Percentiles rank a stretch among this genome's conserved stretches.
These are phyloP conservation scores for Drosophila mettleri DNA, from an alignment of 2,888 invertebrate genomes.

Conservation along the genomic window DNA sequence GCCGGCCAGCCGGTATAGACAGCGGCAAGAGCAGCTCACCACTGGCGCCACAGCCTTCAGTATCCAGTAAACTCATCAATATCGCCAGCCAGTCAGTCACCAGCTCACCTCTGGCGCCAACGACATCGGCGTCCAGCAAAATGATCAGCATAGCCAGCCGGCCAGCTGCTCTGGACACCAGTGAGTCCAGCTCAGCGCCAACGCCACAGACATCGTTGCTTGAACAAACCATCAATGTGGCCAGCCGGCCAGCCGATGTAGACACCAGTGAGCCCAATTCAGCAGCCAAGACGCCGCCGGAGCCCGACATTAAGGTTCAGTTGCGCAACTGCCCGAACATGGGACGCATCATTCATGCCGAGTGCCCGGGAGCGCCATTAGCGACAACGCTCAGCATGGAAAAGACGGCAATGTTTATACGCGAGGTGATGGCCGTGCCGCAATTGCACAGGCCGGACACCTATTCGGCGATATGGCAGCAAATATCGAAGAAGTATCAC, in stretches of 20 bases:
- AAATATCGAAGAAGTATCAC: conserved; percentile 56
- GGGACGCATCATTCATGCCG: conserved; percentile 42
- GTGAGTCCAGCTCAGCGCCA: too few relatives aligned
- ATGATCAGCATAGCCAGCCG: too few relatives aligned
- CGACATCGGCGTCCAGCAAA: too few relatives aligned
- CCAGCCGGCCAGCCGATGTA: too few relatives aligned
- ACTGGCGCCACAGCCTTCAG: too few relatives aligned
- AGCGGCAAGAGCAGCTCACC: too few relatives aligned
- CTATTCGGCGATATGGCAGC: conserved; percentile 54
- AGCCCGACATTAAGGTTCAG: conserved; percentile 54
- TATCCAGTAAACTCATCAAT: too few relatives aligned
- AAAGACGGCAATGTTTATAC: conserved; percentile 59
- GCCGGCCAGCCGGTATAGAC: too few relatives aligned
- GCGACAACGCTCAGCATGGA: conserved; percentile 48
- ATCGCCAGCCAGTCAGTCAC: too few relatives aligned
- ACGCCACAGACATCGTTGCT: too few relatives aligned
- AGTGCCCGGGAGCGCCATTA: conserved; percentile 11
- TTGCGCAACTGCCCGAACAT: conserved; percentile 32
- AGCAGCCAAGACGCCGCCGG: neutral
- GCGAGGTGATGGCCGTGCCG: conserved; percentile 73
- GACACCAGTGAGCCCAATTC: neutral
- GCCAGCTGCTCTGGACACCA: too few relatives aligned
- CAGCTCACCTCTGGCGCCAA: too few relatives aligned
- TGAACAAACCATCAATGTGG: neutral
- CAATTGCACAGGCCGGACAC: conserved; percentile 58